Evolutionary conservation across 1,140 invertebrate genomes (phyloP).

Genomic region (Dinothrombium tinctorium): DNA sequence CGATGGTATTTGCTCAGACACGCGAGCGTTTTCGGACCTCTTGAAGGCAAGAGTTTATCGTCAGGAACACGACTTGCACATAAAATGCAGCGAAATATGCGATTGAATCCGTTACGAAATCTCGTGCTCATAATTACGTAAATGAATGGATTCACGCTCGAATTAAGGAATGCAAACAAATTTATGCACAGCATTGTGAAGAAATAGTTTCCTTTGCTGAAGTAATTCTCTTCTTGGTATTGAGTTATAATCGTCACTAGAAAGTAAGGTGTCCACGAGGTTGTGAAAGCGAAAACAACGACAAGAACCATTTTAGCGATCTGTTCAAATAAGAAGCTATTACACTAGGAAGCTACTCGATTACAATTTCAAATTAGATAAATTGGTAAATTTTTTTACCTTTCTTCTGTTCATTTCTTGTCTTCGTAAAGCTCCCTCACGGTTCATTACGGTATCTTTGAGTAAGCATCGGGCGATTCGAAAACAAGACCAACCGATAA

Average conservation of each 20-base stretch:
- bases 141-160: slow-evolving; percentile 26
- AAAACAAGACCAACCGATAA: slow-evolving; percentile 24
- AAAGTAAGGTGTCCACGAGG: slow-evolving; percentile 27
- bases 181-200: slow-evolving; percentile 28
- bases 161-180: slow-evolving; percentile 25
- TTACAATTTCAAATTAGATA: too few relatives aligned
- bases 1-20: too few relatives aligned
- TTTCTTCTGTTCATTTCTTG: slow-evolving; percentile 20
- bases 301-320: slow-evolving; percentile 25
- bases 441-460: slow-evolving; percentile 16
- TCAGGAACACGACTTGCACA: too few relatives aligned
- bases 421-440: slow-evolving; percentile 15
- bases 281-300: slow-evolving; percentile 21
- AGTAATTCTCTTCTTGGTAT: slow-evolving; percentile 21
- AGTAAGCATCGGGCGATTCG: slow-evolving; percentile 23
- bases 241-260: slow-evolving; percentile 23
- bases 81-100: slow-evolving; percentile 10
- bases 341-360: background rate
- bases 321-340: slow-evolving; percentile 13
- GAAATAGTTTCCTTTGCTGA: slow-evolving; percentile 22
- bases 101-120: slow-evolving; percentile 20
- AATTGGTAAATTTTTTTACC: too few relatives aligned
- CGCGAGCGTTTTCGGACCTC: too few relatives aligned
- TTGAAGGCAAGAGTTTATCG: too few relatives aligned
- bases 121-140: slow-evolving; percentile 26